Conservation (phyloP, 2,113 vertebrate species). For the Sphyrna mokarran region DNA sequence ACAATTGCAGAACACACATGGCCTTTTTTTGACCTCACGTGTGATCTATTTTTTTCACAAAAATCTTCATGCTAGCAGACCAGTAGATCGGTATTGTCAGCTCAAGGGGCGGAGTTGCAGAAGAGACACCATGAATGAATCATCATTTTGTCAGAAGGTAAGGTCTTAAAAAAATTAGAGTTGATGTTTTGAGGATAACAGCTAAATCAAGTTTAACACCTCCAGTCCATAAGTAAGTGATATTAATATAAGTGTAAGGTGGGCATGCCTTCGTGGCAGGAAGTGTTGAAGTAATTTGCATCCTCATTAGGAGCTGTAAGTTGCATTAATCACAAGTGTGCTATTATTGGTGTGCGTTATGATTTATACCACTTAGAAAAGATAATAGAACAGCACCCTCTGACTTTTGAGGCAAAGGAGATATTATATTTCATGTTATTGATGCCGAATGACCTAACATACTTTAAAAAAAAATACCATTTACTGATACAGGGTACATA, state of each 20-base stretch:
- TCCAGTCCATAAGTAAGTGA: background rate
- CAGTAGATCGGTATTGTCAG: background rate
- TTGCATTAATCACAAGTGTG: slow-evolving; percentile 2
- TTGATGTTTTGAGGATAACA: background rate
- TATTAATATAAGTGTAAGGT: background rate
- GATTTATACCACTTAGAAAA: background rate
- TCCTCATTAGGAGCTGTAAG: background rate
- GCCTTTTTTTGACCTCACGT: background rate
- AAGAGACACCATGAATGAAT: background rate
- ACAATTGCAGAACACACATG: background rate
- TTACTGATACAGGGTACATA: background rate
- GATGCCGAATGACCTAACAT: background rate
- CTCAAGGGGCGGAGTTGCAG: background rate
- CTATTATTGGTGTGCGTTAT: background rate
- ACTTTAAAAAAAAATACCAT: background rate
- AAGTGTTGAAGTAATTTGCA: background rate
- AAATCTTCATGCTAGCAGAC: background rate
- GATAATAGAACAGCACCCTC: background rate
- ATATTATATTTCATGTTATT: background rate
- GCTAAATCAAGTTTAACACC: background rate
- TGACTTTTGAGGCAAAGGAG: background rate
- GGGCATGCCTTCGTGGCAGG: background rate
- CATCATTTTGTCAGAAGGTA: background rate
- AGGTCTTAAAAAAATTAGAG: background rate
- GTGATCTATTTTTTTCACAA: background rate